phyloP scores from a whole-genome alignment of 2,888 invertebrate species.

The Troides oblongomaculatus region DNA sequence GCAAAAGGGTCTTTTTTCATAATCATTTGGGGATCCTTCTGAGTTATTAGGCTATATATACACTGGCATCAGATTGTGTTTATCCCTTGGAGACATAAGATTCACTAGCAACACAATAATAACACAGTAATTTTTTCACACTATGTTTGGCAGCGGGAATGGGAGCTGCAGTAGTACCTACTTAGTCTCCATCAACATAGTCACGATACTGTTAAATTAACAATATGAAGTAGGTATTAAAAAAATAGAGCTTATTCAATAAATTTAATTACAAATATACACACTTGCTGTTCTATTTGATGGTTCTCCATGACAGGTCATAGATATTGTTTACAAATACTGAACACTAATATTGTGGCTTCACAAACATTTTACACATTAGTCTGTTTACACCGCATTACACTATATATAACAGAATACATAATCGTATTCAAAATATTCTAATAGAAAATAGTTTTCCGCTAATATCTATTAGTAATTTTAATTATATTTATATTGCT shows the following conservation, averaged over 20 bases:
- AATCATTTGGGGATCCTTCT: too few relatives aligned
- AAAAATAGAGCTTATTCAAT: constrained; percentile 14
- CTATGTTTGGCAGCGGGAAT: too few relatives aligned
- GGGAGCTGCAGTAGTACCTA: too few relatives aligned
- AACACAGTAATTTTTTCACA: too few relatives aligned
- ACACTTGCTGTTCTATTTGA: constrained; percentile 16
- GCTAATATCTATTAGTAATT: constrained; percentile 30
- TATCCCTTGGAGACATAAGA: too few relatives aligned
- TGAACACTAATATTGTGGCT: constrained; percentile 34
- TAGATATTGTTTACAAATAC: constrained; percentile 29
- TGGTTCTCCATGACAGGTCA: constrained; percentile 10
- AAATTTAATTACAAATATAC: constrained; percentile 30
- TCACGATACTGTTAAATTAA: too few relatives aligned
- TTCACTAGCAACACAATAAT: too few relatives aligned
- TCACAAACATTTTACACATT: too few relatives aligned
- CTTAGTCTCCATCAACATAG: too few relatives aligned
- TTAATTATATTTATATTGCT: constrained; percentile 32
- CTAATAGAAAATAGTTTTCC: constrained; percentile 26
- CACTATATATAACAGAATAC: constrained; percentile 7
- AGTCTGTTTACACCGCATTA: neutral
- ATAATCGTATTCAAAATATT: constrained; percentile 10
- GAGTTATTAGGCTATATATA: too few relatives aligned
- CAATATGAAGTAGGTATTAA: neutral
- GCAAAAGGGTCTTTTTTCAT: too few relatives aligned
- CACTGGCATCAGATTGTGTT: too few relatives aligned